These are phyloP conservation scores for Xiphydria camelus DNA, from an alignment of 2,888 invertebrate genomes.

Conservation along the genomic window DNA sequence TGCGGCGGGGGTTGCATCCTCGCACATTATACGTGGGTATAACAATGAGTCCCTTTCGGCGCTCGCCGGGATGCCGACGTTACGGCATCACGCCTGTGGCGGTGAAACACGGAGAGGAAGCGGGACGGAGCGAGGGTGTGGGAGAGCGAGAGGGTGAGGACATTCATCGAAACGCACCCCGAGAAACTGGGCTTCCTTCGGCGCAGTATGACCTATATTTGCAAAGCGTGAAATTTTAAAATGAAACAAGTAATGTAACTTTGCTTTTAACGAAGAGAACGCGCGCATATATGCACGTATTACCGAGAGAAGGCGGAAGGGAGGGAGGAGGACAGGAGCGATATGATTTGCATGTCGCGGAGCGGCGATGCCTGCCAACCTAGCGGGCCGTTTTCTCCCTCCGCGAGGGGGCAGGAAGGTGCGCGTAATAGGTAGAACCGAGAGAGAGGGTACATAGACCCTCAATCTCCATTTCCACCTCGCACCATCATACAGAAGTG, in stretches of 20 bases:
- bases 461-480: too few species aligned
- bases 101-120: too few species aligned
- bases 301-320: constrained; percentile 12
- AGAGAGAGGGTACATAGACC: constrained; percentile 16
- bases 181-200: too few species aligned
- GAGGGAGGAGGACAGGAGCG: constrained; percentile 35
- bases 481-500: constrained; percentile 25
- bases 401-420: constrained; percentile 9
- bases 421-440: constrained; percentile 8
- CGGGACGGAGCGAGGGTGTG: too few species aligned
- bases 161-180: too few species aligned
- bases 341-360: constrained; percentile 51
- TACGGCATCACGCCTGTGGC: constrained; percentile 29
- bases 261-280: too few species aligned
- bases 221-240: too few species aligned
- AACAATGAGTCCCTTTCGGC: constrained; percentile 20
- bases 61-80: constrained; percentile 26
- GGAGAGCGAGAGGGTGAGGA: too few species aligned
- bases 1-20: not conserved
- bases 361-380: constrained; percentile 30
- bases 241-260: too few species aligned
- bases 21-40: constrained; percentile 8
- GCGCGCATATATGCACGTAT: too few species aligned
- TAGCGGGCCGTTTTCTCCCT: constrained; percentile 22
- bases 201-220: too few species aligned